phyloP scores from a whole-genome alignment of 2,797 vertebrate species.

The Naso thynnoides region DNA sequence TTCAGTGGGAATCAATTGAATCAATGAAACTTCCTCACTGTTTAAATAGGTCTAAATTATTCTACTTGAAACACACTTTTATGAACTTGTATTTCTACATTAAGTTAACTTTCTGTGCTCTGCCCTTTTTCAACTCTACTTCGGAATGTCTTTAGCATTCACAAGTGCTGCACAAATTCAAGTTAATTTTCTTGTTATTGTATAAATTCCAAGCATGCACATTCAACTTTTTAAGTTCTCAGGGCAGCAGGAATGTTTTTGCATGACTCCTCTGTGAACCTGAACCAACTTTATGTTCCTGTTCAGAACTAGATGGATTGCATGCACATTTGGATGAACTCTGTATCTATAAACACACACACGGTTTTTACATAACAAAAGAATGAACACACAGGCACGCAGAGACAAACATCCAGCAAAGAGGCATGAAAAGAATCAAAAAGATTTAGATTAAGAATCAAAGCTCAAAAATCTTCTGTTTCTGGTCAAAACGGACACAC shows the following conservation, averaged over 20 bases:
- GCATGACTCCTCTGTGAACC: not conserved
- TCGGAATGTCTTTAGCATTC: not conserved
- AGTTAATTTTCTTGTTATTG: no score
- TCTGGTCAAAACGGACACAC: not conserved
- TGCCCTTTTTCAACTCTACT: not conserved
- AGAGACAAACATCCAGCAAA: not conserved
- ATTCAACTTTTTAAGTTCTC: not conserved
- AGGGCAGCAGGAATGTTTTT: not conserved
- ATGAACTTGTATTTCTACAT: not conserved
- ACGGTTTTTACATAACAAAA: conserved; percentile 4
- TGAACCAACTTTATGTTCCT: not conserved
- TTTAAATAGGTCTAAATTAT: not conserved
- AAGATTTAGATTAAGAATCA: not conserved
- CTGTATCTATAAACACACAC: conserved; percentile 9
- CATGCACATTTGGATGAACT: not conserved
- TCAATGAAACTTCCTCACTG: no score
- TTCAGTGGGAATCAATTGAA: no score
- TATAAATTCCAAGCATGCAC: no score
- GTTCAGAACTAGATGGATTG: not conserved
- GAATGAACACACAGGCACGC: not conserved
- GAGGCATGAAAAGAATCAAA: not conserved
- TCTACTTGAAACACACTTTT: not conserved
- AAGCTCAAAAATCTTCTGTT: not conserved
- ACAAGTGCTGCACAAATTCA: no score
- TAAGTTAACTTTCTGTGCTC: not conserved